Percentiles rank a stretch among this genome's conserved stretches.
These are phyloP conservation scores for Koerneria pararmatus DNA, from an alignment of 2,888 invertebrate genomes.

Conservation along the genomic window DNA sequence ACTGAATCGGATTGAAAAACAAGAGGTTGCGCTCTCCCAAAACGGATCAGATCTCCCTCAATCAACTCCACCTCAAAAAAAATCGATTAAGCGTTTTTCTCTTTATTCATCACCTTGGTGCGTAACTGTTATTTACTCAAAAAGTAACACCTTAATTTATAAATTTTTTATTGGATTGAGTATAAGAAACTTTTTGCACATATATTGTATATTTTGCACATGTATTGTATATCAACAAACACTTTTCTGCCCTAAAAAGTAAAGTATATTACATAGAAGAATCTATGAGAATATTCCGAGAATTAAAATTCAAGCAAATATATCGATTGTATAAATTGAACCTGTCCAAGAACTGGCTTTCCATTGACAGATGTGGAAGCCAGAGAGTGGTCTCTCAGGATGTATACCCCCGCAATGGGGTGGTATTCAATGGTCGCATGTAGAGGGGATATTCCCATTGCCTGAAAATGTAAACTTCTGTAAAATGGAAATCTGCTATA, in stretches of 20 bases:
- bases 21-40: slow-evolving; percentile 20
- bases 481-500: too few species aligned
- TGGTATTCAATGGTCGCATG: slow-evolving; percentile 22
- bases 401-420: slow-evolving; percentile 13
- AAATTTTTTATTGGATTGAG: too few species aligned
- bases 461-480: slow-evolving; percentile 14
- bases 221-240: too few species aligned
- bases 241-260: too few species aligned
- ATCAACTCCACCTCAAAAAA: slow-evolving; percentile 2
- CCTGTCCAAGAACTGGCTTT: slow-evolving; percentile 17
- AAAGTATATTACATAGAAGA: too few species aligned
- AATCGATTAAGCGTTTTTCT: too few species aligned
- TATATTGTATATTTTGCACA: too few species aligned
- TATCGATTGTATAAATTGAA: neutral
- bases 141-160: too few species aligned
- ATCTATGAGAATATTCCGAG: too few species aligned
- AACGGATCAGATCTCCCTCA: slow-evolving; percentile 18
- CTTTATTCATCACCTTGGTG: too few species aligned
- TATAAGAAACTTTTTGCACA: too few species aligned
- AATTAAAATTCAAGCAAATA: neutral
- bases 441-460: slow-evolving; percentile 9
- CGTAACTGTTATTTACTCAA: too few species aligned
- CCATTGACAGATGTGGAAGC: slow-evolving; percentile 16
- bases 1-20: slow-evolving; percentile 15
- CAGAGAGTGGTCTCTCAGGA: slow-evolving; percentile 17